A percentile compares a stretch with the other conserved stretches of the same genome.
Evolutionary conservation across 2,113 vertebrate genomes (phyloP).

Genomic region (Mola mola): DNA sequence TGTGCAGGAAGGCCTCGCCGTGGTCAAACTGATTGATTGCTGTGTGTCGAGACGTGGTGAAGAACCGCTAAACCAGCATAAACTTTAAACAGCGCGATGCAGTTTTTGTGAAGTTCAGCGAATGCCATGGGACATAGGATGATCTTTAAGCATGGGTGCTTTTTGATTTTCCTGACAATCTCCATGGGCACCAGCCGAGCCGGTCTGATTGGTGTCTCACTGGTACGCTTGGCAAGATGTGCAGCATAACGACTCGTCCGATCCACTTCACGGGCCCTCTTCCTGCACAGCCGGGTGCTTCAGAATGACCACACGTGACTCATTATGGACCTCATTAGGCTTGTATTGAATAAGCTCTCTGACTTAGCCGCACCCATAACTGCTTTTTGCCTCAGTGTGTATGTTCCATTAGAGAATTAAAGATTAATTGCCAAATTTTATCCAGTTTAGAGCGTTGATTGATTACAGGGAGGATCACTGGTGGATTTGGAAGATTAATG

Average conservation of each 20-base stretch:
- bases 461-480: conserved; percentile 69
- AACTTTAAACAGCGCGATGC: conserved; percentile 13
- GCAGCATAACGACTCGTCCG: conserved; percentile 63
- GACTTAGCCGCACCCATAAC: conserved; percentile 49
- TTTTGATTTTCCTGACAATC: conserved; percentile 39
- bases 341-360: conserved; percentile 65
- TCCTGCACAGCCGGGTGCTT: conserved; percentile 65
- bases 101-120: conserved; percentile 52
- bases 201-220: too few relatives aligned
- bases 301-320: conserved; percentile 68
- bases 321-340: conserved; percentile 76
- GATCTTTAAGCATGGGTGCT: conserved; percentile 60
- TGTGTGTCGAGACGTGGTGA: neutral
- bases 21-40: neutral
- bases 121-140: conserved; percentile 53
- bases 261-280: conserved; percentile 49
- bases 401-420: conserved; percentile 73
- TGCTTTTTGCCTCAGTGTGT: conserved; percentile 48
- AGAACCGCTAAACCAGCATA: neutral
- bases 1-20: neutral
- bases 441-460: conserved; percentile 77
- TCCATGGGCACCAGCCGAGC: conserved; percentile 51
- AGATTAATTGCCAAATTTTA: conserved; percentile 79
- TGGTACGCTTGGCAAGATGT: conserved; percentile 58
- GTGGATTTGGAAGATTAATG: conserved; percentile 78